Base-by-base conservation (phyloP, 2,888 invertebrate genomes). In the Xylota segnis region DNA sequence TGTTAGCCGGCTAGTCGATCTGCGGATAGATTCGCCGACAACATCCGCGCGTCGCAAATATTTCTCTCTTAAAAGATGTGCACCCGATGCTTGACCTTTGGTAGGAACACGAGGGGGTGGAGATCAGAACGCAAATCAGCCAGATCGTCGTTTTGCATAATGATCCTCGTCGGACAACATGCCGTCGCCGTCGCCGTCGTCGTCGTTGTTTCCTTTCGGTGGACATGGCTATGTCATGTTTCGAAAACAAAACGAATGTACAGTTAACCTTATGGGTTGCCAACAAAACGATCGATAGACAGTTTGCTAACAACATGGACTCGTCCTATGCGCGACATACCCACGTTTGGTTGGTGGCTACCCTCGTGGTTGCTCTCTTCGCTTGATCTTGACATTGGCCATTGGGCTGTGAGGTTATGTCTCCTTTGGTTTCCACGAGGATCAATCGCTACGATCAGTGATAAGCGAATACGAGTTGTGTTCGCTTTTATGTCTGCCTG, bases 131-230 rank as follows among this genome's bases (percentile, higher is more conserved):
- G 61, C 61, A 70, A 78, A 70, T 78, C 61, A 54, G 59, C 63
- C 47, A 54, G 56, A 71, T 58, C 72, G 47, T 72, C 72, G 50
- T 59, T 72, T 79, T 71, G 78, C 58, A 79, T 79, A 71, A 65
- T 72, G 65, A 79, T 79, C 70, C 61, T 63, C 54, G 54, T 54
- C 54, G 61, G 70, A 63, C 77, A 70, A 45, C 43, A 63, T 54
- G 43, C 37, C 76, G 56, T 63, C 27, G 70, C 43, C 37, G 58
- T 23, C 34, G 32, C 32, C 59, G 52, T 74, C 74, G 74, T 63
- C 5, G 74, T 63, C 5, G 75, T 40, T 16, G 59, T 68, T 16
- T 59, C 40, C 45, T 61, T 50, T 34, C 43, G 54, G 23, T 18
- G 45, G 65, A 58, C 78, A 58, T 72, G 40, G 6, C 47, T 12